Base-by-base conservation (phyloP, 1,140 invertebrate species). In the Camponotus vicinus region DNA sequence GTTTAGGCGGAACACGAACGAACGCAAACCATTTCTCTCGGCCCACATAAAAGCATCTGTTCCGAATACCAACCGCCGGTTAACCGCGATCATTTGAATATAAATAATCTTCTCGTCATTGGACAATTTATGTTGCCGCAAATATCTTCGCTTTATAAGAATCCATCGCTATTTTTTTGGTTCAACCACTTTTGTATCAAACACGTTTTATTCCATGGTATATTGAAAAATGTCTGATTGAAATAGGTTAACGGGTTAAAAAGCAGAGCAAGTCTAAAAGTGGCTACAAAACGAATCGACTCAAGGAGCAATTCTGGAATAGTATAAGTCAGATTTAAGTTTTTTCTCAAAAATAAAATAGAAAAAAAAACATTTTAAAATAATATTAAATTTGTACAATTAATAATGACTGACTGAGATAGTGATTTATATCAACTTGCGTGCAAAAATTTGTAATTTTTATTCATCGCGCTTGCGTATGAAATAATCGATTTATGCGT, bases 1-100 rank as follows among this genome's bases (percentile, higher is more conserved):
- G 52, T 73, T 49, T 27, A 55, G 21, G 0, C 67, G 40, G 18
- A 37, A 70, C 37, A 71, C 15, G 27, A 82, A 32, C 64, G 9
- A 80, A 57, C 37, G 42, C 18, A 34, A 55, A 73, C 55, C 61
- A 75, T 61, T 63, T 73, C 69, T 32, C 55, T 73, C 69, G 57
- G 49, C 69, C 79, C n/a, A 70, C 64, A 83, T 75, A 83, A 61
- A 75, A 55, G 27, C 79, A 59, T 61, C 69, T 59, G 63, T 45
- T 67, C 79, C 34, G 45, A 69, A 57, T 18, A 4, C 49, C 18
- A 52, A 52, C 66, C 3, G 52, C 52, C 57, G 18, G 32, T 13
- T 45, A 83, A 75, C 57, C 40, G 69, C 55, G 69, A 83, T 52
- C 42, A 21, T 66, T 57, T 70, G 27, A 55, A 73, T 32, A 73